These are phyloP conservation scores for Sprattus sprattus DNA, from an alignment of 2,113 vertebrate genomes.

Conservation along the genomic window DNA sequence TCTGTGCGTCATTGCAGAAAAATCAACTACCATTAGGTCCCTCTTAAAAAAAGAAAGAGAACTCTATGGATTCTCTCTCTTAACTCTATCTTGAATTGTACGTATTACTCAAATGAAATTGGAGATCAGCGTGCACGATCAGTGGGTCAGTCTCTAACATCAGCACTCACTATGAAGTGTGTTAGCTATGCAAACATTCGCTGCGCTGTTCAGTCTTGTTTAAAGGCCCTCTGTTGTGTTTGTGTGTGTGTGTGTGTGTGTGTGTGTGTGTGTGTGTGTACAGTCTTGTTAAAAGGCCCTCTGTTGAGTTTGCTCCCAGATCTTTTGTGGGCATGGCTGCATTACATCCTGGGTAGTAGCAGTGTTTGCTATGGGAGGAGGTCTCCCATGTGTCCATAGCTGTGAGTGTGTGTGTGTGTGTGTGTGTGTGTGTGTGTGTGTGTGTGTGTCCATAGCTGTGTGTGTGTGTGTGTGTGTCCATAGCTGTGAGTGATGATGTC, in stretches of 20 bases:
- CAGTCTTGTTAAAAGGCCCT: not conserved
- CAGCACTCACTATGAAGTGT: not conserved
- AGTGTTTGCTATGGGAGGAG: slow-evolving; percentile 44
- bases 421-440: no score
- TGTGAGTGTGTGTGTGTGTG: no score
- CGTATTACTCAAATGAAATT: not conserved
- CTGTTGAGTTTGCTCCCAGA: slow-evolving; percentile 11
- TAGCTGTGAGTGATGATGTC: slow-evolving; percentile 11
- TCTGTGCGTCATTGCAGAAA: not conserved
- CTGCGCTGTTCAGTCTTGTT: not conserved
- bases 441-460: no score
- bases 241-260: no score
- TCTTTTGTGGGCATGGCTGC: not conserved
- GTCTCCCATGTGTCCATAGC: slow-evolving; percentile 16
- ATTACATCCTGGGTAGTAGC: not conserved
- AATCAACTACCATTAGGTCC: not conserved
- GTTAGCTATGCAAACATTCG: slow-evolving; percentile 27
- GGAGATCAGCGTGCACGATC: not conserved
- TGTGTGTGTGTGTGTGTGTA: no score
- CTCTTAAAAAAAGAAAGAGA: no score
- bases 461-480: no score
- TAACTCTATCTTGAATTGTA: no score
- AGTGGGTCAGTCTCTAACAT: not conserved
- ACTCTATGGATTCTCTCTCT: not conserved
- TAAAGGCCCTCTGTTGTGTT: no score